Evolutionary conservation across 2,888 invertebrate species (phyloP).

Genomic region (Saturnia japonica): DNA sequence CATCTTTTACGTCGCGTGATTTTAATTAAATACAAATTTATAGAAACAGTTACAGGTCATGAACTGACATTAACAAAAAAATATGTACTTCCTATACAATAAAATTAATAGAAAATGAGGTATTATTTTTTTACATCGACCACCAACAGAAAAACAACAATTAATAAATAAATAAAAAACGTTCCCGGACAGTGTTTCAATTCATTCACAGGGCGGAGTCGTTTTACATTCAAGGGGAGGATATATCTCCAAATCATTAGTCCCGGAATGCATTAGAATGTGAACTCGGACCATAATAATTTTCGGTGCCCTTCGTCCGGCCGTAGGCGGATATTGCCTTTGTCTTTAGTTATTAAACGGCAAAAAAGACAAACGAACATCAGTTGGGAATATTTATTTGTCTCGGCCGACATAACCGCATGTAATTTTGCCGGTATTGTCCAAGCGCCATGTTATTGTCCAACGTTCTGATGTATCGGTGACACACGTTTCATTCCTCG

Average conservation of each 20-base stretch:
- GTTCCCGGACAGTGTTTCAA: slow-evolving; percentile 73
- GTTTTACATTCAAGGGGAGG: slow-evolving; percentile 82
- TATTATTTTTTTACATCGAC: slow-evolving; percentile 56
- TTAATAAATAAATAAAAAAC: slow-evolving; percentile 74
- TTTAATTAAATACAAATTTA: not conserved
- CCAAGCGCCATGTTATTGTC: slow-evolving; percentile 60
- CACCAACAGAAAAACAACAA: slow-evolving; percentile 76
- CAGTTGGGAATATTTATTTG: slow-evolving; percentile 75
- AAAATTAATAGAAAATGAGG: slow-evolving; percentile 17
- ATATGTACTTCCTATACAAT: not conserved
- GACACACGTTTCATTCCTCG: slow-evolving; percentile 56
- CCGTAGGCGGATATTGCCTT: slow-evolving; percentile 77
- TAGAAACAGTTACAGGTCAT: not conserved
- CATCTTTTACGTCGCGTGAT: no score
- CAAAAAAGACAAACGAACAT: slow-evolving; percentile 62
- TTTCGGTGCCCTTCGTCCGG: slow-evolving; percentile 68
- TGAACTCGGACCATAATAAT: slow-evolving; percentile 73
- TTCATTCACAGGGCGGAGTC: slow-evolving; percentile 78
- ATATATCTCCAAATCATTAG: slow-evolving; percentile 79
- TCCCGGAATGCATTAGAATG: slow-evolving; percentile 73
- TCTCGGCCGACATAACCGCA: slow-evolving; percentile 58
- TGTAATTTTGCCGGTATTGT: slow-evolving; percentile 69
- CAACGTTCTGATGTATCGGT: slow-evolving; percentile 59
- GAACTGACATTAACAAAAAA: not conserved
- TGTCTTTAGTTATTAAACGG: slow-evolving; percentile 70